Evolutionary conservation across 2,888 invertebrate genomes (phyloP), one percentile per base, ranked within the genome.

Genomic region (Eupeodes latifasciatus): DNA sequence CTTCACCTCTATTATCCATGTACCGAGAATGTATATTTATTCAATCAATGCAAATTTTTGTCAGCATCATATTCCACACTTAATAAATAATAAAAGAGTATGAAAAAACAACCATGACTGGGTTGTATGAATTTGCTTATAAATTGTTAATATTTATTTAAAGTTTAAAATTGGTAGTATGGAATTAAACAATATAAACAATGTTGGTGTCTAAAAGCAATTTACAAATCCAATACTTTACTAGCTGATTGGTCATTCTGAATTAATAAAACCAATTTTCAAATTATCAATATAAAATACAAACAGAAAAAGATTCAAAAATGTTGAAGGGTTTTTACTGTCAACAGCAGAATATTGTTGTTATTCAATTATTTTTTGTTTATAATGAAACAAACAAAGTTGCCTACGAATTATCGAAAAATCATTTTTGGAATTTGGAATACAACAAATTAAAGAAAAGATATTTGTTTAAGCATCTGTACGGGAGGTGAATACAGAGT

Each of bases 281-380:
- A 11, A 10, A n/a, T n/a, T n/a, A 40, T 4, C 40, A 61, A 14
- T 3, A 44, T 27, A 19, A 12, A 19, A 47, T 27, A 19, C 27
- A 14, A 1, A 27, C n/a, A 51, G 9, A 34, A 44, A 1, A 19
- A 5, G 14, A 67, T 51, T 34, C n/a, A 3, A 67, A 67, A 27
- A 51, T 34, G n/a, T 34, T 67, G 34, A 10, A 66, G n/a, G 49
- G 34, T 67, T 67, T 67, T 10, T 10, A 67, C 5, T 67, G 67
- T 34, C 27, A 67, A 51, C 34, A 49, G 5, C 49, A 51, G 34
- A 5, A 6, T 1, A n/a, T 40, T 40, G 40, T 5, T 67, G 4
- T 51, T 11, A 51, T 67, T 51, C 34, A 67, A 67, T 67, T 67
- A 51, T 14, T 9, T 49, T 14, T 5, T 7, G 10, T 40, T 40